A percentile compares a stretch with the other conserved stretches of the same genome.
These are phyloP conservation scores for Bovichtus diacanthus DNA, from an alignment of 2,797 vertebrate genomes.

Conservation along the genomic window DNA sequence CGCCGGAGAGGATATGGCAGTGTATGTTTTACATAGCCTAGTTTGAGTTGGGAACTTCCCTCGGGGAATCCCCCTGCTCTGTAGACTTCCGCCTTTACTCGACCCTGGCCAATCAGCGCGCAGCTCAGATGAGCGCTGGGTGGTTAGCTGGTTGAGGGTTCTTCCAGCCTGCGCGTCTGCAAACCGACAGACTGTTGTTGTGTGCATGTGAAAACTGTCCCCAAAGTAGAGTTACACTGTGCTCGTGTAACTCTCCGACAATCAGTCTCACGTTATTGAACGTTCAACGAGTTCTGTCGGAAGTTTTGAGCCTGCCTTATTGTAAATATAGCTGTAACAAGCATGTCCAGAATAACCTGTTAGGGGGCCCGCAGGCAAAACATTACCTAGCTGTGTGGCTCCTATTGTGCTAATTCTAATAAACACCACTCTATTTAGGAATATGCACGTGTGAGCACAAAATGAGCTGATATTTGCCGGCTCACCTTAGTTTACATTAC, in stretches of 20 bases:
- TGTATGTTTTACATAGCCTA: constrained; percentile 84
- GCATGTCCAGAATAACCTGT: background rate
- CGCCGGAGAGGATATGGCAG: constrained; percentile 82
- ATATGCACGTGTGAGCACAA: background rate
- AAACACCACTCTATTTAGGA: background rate
- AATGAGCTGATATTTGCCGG: background rate
- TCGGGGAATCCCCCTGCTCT: constrained; percentile 88
- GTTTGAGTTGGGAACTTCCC: constrained; percentile 89
- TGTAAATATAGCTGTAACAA: background rate
- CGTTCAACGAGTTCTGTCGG: background rate
- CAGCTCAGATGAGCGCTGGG: constrained; percentile 55
- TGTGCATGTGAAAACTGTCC: constrained; percentile 65
- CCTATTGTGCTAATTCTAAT: background rate
- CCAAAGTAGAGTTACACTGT: constrained; percentile 32
- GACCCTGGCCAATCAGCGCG: constrained; percentile 79
- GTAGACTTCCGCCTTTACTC: constrained; percentile 85
- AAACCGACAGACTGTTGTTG: constrained; percentile 50
- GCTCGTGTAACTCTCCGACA: constrained; percentile 33
- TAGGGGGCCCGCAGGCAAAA: background rate
- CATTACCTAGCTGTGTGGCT: background rate
- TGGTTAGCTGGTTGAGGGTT: constrained; percentile 71
- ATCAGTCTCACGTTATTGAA: background rate
- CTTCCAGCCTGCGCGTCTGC: constrained; percentile 78
- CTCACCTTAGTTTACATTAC: background rate
- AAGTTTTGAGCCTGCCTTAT: background rate